Conservation (phyloP, 2,888 invertebrate species). For the Sylvicola cinctus region DNA sequence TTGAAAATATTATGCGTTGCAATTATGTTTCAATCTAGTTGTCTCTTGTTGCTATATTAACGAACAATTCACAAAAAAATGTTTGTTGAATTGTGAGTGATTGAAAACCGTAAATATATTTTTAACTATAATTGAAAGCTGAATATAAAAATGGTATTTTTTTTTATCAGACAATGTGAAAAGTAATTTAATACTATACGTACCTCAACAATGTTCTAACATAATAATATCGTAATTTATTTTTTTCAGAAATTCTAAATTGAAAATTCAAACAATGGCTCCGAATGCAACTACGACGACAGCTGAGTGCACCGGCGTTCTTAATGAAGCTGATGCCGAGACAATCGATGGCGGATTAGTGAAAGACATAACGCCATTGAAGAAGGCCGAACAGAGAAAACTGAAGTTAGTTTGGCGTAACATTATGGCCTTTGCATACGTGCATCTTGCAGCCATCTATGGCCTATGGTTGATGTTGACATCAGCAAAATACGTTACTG, state of each 20-base stretch:
- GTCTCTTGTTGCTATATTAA: no score
- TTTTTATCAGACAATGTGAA: no score
- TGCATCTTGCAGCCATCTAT: conserved; percentile 56
- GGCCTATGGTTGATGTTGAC: conserved; percentile 52
- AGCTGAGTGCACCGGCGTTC: conserved; percentile 30
- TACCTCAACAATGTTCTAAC: no score
- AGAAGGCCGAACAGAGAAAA: conserved; percentile 33
- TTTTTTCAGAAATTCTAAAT: neutral
- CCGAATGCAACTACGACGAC: conserved; percentile 30
- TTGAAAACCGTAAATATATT: no score
- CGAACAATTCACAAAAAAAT: no score
- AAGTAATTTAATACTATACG: no score
- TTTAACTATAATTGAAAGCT: no score
- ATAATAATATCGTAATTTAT: no score
- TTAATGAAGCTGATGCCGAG: conserved; percentile 44
- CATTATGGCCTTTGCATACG: conserved; percentile 51
- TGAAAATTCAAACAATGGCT: conserved; percentile 33
- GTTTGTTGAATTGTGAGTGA: no score
- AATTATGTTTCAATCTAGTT: no score
- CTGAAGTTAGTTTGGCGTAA: conserved; percentile 61
- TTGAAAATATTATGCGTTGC: no score
- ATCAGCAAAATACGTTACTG: conserved; percentile 52
- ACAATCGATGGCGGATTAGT: conserved; percentile 36
- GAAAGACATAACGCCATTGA: conserved; percentile 32
- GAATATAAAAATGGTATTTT: no score